Evolutionary conservation across 2,888 invertebrate species (phyloP), one percentile per base, ranked within the genome.

Genomic region (Drosophila subsilvestris): DNA sequence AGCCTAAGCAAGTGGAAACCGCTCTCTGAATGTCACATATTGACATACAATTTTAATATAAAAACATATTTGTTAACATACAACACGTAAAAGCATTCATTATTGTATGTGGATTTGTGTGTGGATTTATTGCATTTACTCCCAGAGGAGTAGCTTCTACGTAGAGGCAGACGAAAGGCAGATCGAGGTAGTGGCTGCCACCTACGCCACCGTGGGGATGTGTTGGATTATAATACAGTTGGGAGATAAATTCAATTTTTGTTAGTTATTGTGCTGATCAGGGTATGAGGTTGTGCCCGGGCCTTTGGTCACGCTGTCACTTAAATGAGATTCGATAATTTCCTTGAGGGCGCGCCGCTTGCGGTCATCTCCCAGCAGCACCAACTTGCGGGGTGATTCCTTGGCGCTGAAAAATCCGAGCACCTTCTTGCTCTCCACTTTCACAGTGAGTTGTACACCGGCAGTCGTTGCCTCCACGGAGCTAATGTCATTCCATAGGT

Each of bases 401-500:
- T 79, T 80, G 2, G 88, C 78, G 37, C 87, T 81, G 70, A 92
- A 90, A 1, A 92, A 60, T 0, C 92, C 92, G 50, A 92, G 59
- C 2, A 91, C 69, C 61, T 90, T 90, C 68, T 91, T 92, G 6
- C 72, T 74, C 27, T 92, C 91, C 22, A 86, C 83, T 45, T 85
- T 84, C 6, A 91, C 73, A 4, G 77, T 70, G 22, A 92, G 81
- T 68, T 91, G 91, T 5, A 92, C 66, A 2, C 92, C 92, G 10
- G 88, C 89, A n/a, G 83, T 68, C 6, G 79, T 80, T 5, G 83
- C 66, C 6, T 37, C 32, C 48, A 92, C 80, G 18, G 54, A 14
- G 8, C 59, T 56, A 10, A 92, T 90, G 47, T 92, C 91, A 17
- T 78, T 62, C 92, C 92, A 92, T 7, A 90, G 83, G 76, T 91